A percentile compares a stretch with the other conserved stretches of the same genome.
Evolutionary conservation across 2,888 invertebrate species (phyloP).

Genomic region (Auanema freiburgensis): DNA sequence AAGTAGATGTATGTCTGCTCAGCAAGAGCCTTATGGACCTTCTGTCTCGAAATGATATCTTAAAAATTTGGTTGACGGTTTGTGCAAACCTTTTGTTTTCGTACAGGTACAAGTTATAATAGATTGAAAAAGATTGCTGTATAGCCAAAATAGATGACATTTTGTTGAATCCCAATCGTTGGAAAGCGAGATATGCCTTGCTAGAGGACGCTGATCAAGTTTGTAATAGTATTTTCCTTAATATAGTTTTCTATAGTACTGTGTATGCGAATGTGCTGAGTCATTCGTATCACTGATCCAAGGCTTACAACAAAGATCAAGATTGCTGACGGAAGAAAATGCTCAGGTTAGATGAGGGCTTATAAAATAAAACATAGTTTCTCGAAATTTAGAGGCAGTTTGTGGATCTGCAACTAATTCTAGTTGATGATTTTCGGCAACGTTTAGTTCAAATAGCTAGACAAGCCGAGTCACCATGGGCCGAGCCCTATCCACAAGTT

Average conservation of each 20-base stretch:
- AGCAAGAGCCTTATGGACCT: not conserved
- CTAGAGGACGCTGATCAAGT: constrained; percentile 20
- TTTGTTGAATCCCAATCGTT: constrained; percentile 4
- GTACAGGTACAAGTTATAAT: not conserved
- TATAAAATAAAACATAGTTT: no score
- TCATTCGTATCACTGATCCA: constrained; percentile 12
- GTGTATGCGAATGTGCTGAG: constrained; percentile 17
- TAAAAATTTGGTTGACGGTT: not conserved
- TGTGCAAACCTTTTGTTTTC: not conserved
- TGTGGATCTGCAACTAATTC: constrained; percentile 82
- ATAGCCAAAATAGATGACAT: constrained; percentile 15
- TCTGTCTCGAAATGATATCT: no score
- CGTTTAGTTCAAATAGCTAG: constrained; percentile 80
- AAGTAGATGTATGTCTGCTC: not conserved
- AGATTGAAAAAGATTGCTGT: constrained; percentile 22
- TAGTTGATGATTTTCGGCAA: constrained; percentile 86
- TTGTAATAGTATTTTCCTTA: not conserved
- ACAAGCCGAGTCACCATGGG: constrained; percentile 19
- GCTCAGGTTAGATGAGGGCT: constrained; percentile 7
- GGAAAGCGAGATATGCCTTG: constrained; percentile 14
- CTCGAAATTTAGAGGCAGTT: constrained; percentile 75
- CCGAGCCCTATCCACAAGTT: constrained; percentile 24
- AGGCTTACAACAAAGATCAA: constrained; percentile 10
- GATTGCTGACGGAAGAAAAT: constrained; percentile 9
- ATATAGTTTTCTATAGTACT: constrained; percentile 7